Evolutionary conservation across 2,113 vertebrate species (phyloP).

Genomic region (Podiceps cristatus): DNA sequence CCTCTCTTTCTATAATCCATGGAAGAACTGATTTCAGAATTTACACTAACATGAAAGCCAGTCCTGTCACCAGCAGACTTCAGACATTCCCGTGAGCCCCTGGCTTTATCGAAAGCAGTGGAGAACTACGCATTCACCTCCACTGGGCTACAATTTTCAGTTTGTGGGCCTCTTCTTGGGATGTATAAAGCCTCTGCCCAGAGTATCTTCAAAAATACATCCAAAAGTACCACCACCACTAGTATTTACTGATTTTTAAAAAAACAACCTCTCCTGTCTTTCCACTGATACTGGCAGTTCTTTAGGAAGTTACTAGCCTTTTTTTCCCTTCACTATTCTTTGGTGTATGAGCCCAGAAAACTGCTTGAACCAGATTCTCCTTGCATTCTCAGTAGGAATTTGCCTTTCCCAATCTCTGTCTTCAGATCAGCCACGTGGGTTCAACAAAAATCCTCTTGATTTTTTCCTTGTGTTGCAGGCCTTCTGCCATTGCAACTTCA

Average conservation of each 20-base stretch:
- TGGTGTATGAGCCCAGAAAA: not conserved
- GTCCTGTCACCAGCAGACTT: not conserved
- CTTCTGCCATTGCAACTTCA: not conserved
- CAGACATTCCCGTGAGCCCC: not conserved
- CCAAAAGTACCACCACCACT: not conserved
- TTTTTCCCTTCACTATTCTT: not conserved
- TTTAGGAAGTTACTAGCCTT: not conserved
- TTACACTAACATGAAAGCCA: not conserved
- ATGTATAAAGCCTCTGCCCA: not conserved
- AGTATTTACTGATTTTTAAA: not conserved
- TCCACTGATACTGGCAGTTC: not conserved
- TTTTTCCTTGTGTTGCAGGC: not conserved
- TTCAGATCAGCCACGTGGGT: not conserved
- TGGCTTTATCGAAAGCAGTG: not conserved
- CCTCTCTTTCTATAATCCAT: not conserved
- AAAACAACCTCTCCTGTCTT: not conserved
- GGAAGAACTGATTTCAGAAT: not conserved
- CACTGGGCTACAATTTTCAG: too few relatives aligned
- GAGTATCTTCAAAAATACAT: not conserved
- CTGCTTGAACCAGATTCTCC: not conserved
- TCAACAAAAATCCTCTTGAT: not conserved
- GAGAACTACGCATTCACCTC: not conserved
- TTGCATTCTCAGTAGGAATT: not conserved
- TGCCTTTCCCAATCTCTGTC: not conserved
- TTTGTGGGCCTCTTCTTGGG: not conserved